A percentile compares a stretch with the other conserved stretches of the same genome.
These are phyloP conservation scores for Anser cygnoides DNA, from an alignment of 2,113 vertebrate genomes.

Conservation along the genomic window DNA sequence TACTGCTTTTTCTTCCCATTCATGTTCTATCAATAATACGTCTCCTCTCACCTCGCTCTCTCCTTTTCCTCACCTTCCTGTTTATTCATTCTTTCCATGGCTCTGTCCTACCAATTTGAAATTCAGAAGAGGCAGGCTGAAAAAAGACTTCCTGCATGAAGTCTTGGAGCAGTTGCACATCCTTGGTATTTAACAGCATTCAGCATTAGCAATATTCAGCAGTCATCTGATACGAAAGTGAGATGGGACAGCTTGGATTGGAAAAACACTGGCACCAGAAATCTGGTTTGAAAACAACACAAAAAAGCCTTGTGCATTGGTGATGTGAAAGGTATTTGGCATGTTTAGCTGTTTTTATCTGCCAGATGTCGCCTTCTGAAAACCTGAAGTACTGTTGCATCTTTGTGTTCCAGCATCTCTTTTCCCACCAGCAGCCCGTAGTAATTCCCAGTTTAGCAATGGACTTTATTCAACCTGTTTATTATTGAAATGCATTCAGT, in stretches of 20 bases:
- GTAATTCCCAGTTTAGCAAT: neutral
- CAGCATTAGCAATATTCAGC: neutral
- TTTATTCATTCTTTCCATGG: neutral
- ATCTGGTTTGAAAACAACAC: neutral
- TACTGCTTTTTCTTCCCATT: neutral
- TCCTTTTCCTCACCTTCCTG: neutral
- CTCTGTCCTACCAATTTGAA: neutral
- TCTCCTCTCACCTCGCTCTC: neutral
- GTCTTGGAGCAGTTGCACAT: neutral
- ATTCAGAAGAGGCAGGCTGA: neutral
- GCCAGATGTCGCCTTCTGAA: neutral
- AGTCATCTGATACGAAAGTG: neutral
- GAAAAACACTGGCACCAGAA: neutral
- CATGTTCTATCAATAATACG: neutral
- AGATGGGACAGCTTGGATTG: neutral
- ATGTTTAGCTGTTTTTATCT: neutral
- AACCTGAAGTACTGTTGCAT: neutral
- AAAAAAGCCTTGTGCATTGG: neutral
- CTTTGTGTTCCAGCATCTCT: neutral
- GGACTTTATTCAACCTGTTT: neutral
- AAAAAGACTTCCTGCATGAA: neutral
- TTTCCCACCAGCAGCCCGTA: neutral
- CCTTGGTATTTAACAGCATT: neutral
- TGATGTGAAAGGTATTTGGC: neutral
- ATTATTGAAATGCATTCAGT: neutral